These are phyloP conservation scores for Acanthopleura granulata DNA, from an alignment of 2,888 invertebrate species.

Conservation along the genomic window DNA sequence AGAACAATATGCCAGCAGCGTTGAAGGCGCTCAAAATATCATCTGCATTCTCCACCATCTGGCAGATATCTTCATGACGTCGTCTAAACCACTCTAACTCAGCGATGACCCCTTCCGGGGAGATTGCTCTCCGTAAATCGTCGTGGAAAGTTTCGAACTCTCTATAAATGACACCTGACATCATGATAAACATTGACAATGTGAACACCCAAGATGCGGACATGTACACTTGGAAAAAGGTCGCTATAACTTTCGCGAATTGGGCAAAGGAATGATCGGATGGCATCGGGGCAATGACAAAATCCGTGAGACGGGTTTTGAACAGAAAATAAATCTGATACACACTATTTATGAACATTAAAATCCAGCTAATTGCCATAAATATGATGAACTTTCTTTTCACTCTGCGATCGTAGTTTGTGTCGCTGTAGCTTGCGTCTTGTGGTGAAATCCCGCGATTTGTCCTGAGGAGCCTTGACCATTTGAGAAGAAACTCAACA, in stretches of 20 bases:
- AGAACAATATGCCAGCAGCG: background rate
- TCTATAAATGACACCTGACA: background rate
- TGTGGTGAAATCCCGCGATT: background rate
- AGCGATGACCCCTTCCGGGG: background rate
- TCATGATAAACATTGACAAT: background rate
- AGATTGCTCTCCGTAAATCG: background rate
- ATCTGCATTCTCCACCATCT: background rate
- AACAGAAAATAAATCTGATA: background rate
- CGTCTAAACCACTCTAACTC: background rate
- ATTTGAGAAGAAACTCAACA: background rate
- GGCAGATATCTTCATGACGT: background rate
- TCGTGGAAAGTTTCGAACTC: slow-evolving; percentile 1
- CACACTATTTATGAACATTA: background rate
- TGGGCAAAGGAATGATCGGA: background rate
- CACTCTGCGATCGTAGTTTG: background rate
- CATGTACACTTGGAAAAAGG: background rate
- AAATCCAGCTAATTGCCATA: background rate
- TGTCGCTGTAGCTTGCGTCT: background rate
- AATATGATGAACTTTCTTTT: background rate
- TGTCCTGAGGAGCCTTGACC: background rate
- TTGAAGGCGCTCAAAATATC: background rate
- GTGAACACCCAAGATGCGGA: background rate
- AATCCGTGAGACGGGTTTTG: background rate
- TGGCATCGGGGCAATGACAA: background rate
- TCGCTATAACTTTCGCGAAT: background rate